Base-by-base conservation (phyloP, 1,140 invertebrate genomes). In the Brachionus calyciflorus region DNA sequence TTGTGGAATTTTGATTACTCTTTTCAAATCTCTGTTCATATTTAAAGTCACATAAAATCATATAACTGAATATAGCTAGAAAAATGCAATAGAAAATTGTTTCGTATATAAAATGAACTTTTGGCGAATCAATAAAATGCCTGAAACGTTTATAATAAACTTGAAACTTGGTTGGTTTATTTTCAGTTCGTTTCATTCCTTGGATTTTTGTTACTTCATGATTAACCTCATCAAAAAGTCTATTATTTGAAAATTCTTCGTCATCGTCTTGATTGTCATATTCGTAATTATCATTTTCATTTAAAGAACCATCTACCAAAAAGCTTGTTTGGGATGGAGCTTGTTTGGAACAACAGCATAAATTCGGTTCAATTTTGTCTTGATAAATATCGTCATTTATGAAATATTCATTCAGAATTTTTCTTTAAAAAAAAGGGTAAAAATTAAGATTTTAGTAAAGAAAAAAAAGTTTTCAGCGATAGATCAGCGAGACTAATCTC, bases 51-150 rank as follows among this genome's bases (percentile, higher is more conserved):
- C 46, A 51, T 1, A 73, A 26, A 26, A 73, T 30, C 69, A 73
- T 73, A 26, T 30, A 73, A 26, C 69, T 73, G 19, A 51, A 73
- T n/a, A 73, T 51, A 26, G 19, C n/a, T 21, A 73, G 40, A 73
- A 73, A 73, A 37, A 73, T 41, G 9, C 19, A 1, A 41, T 51
- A 73, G 51, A 73, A 73, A n/a, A 55, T 37, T n/a, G 69, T 55
- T 19, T 73, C 69, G 14, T 51, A 73, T 51, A 73, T n/a, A 73
- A 73, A 73, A 26, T 73, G 69, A 1, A 73, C 69, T 51, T 46
- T 30, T 4, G 69, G 69, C 40, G 69, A 73, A 40, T 73, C 46
- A 19, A 73, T 41, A 49, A 73, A 73, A 19, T 55, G 21, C 30
- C 21, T 73, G 10, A 17, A 73, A 37, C 69, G 44, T 33, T 12